These are phyloP conservation scores for Odontesthes bonariensis DNA, from an alignment of 2,113 vertebrate genomes.

Conservation along the genomic window DNA sequence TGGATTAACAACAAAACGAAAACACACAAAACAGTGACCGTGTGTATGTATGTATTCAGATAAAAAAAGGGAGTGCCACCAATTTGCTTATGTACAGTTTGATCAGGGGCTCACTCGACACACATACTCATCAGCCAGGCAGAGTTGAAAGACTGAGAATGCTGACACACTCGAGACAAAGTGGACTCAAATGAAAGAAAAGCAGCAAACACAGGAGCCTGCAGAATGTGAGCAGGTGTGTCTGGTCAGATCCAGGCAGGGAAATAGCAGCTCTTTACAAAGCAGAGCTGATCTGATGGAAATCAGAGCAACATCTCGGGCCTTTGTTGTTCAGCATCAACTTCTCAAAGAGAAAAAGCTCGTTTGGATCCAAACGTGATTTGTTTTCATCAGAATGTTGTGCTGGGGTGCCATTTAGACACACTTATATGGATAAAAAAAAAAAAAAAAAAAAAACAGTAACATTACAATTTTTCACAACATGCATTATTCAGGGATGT, in stretches of 20 bases:
- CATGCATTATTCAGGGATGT: no score
- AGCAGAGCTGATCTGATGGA: conserved; percentile 64
- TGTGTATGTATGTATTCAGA: background rate
- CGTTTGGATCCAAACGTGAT: no score
- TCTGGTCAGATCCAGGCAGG: conserved; percentile 68
- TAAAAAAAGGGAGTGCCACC: no score
- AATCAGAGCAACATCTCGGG: conserved; percentile 50
- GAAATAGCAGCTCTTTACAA: conserved; percentile 77
- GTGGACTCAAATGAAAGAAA: conserved; percentile 48
- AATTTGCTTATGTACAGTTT: background rate
- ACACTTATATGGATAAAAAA: no score
- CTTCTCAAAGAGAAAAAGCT: background rate
- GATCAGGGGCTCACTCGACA: conserved; percentile 8
- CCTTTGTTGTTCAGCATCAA: conserved; percentile 46
- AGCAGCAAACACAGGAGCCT: conserved; percentile 67
- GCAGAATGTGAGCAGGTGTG: conserved; percentile 79
- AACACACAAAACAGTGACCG: background rate
- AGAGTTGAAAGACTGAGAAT: conserved; percentile 51
- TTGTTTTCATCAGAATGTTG: no score
- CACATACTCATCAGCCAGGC: conserved; percentile 2
- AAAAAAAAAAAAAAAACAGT: no score
- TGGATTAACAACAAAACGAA: background rate
- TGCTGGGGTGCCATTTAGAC: background rate
- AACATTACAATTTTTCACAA: no score
- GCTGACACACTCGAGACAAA: conserved; percentile 64